These are phyloP conservation scores for Oreotragus oreotragus DNA, from an alignment of 2,113 vertebrate species.

Conservation along the genomic window DNA sequence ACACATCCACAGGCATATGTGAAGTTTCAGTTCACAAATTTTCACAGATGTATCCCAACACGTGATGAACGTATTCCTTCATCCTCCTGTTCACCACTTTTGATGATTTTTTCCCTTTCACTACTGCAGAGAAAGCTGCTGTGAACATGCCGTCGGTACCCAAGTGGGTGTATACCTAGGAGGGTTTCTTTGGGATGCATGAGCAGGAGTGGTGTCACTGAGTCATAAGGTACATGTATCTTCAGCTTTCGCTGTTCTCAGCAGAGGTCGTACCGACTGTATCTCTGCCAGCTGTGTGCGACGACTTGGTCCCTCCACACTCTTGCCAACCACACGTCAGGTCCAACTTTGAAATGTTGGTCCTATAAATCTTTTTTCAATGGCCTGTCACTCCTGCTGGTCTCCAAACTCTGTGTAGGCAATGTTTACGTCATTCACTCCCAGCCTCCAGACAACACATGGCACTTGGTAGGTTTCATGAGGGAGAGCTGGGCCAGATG, in stretches of 20 bases:
- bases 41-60: neutral
- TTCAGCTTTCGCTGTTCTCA: neutral
- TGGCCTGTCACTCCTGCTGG: neutral
- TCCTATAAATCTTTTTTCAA: neutral
- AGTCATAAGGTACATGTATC: neutral
- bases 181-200: neutral
- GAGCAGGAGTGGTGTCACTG: neutral
- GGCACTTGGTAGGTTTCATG: neutral
- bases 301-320: neutral
- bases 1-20: neutral
- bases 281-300: neutral
- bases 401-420: neutral
- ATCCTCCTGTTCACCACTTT: neutral
- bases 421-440: neutral
- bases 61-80: neutral
- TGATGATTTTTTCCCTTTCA: neutral
- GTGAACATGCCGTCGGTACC: neutral
- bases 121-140: neutral
- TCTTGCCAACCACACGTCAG: neutral
- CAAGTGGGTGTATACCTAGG: neutral
- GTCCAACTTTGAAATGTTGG: neutral
- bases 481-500: neutral
- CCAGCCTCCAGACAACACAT: neutral
- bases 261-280: neutral
- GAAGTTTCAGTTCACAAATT: neutral